Evolutionary conservation across 2,113 vertebrate genomes (phyloP), one percentile per base, ranked within the genome.

Genomic region (Lota lota): DNA sequence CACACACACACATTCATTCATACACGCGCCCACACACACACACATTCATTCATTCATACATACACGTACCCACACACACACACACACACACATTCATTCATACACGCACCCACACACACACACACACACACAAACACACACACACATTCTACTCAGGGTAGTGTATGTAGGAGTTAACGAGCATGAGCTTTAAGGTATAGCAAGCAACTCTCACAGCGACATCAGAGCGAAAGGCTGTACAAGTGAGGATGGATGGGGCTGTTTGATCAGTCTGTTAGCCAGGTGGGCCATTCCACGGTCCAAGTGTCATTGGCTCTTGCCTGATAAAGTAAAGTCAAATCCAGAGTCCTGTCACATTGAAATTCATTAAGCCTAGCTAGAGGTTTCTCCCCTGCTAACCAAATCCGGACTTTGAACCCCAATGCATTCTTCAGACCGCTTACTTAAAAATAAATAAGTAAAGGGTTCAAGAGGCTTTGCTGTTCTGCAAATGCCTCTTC

Each of bases 301-400:
- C 51, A 24, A 5, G 59, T 63, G 66, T 78, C 76, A 81, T 79
- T 81, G 76, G 68, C 75, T 76, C 72, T 75, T 21, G 54, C 64
- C 71, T 81, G 83, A 87, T 84, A 80, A 77, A 81, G 65, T 76
- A 56, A 81, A 84, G 79, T 83, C 78, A 81, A 76, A 83, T 79
- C 56, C 68, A 79, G 76, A 87, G 66, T 81, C 66, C 78, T 78
- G 68, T 67, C 77, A 76, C 71, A 73, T 84, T 63, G 76, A 69
- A 81, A 84, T 80, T 80, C 58, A 73, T 87, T 76, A 74, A 40
- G 61, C 40, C 70, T 78, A 59, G 68, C 70, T 72, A 64, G 63
- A 68, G 70, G 63, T 18, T 64, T 57, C 63, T 40, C 77, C 77
- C n/a, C 47, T 69, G 72, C 65, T 69, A 40, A 0, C 56, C 47